Evolutionary conservation across 1,140 invertebrate genomes (phyloP).

Genomic region (Aphelenchoides fujianensis): DNA sequence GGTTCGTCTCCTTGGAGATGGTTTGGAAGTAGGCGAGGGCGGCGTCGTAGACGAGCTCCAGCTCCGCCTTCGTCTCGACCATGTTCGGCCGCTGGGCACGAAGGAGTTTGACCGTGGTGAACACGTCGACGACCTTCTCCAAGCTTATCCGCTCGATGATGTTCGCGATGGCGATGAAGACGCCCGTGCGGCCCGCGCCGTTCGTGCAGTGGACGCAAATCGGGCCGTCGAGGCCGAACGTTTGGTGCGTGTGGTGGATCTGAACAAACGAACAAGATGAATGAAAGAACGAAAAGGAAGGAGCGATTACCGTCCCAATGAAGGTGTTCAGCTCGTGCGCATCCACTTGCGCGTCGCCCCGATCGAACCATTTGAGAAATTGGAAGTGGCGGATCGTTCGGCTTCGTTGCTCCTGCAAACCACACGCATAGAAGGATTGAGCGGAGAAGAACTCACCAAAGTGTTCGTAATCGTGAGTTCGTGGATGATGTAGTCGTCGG

Average conservation of each 20-base stretch:
- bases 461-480: constrained; percentile 40
- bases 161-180: constrained; percentile 95
- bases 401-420: constrained; percentile 80
- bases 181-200: constrained; percentile 78
- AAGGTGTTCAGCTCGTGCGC: constrained; percentile 14
- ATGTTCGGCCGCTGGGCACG: constrained; percentile 95
- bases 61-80: constrained; percentile 99
- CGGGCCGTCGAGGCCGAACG: constrained; percentile 98
- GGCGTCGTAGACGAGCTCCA: constrained; percentile 97
- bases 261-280: constrained; percentile 86
- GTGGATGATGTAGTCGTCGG: not conserved
- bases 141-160: constrained; percentile 98
- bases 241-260: constrained; percentile 98
- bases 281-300: no score
- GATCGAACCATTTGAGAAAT: constrained; percentile 98
- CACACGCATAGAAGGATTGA: constrained; percentile 17
- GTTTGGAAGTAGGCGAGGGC: constrained; percentile 69
- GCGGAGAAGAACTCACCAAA: not conserved
- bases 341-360: constrained; percentile 92
- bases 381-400: constrained; percentile 96
- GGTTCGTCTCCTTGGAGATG: not conserved
- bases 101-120: constrained; percentile 95
- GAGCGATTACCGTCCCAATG: constrained; percentile 2
- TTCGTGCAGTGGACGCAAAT: constrained; percentile 97
- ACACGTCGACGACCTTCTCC: constrained; percentile 96